Evolutionary conservation across 2,113 vertebrate genomes (phyloP).

Genomic region (Spheniscus mendiculus): DNA sequence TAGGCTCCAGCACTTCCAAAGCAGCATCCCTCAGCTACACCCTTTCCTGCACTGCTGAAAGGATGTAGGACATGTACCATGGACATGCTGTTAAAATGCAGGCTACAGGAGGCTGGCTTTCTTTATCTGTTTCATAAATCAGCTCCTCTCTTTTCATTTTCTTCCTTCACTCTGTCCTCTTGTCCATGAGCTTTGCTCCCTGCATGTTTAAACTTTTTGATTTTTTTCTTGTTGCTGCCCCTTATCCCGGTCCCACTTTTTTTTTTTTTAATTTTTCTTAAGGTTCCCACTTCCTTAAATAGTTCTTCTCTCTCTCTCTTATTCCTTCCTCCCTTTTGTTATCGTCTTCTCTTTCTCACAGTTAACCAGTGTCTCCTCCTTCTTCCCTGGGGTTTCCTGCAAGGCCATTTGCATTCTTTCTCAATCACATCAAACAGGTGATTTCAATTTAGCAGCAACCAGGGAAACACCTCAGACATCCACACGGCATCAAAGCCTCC

Average conservation of each 20-base stretch:
- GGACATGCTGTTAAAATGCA: not conserved
- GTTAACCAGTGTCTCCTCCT: not conserved
- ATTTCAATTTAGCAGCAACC: constrained; percentile 13
- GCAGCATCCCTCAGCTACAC: constrained; percentile 14
- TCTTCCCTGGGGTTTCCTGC: not conserved
- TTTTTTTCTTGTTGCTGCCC: not conserved
- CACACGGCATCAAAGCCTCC: not conserved
- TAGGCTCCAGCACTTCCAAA: constrained; percentile 25
- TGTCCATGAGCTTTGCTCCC: not conserved
- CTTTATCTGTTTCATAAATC: not conserved
- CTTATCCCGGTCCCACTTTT: not conserved
- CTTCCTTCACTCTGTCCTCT: not conserved
- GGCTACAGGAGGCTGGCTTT: not conserved
- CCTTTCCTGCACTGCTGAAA: not conserved
- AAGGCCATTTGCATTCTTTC: not conserved
- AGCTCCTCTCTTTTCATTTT: not conserved
- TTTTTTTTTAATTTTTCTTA: not conserved
- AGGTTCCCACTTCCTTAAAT: not conserved
- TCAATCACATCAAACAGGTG: constrained; percentile 24
- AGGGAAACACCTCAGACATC: not conserved
- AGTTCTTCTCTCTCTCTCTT: not conserved
- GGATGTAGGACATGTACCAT: not conserved
- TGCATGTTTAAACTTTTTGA: not conserved
- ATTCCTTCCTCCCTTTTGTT: not conserved
- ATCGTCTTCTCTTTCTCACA: not conserved